A percentile compares a stretch with the other conserved stretches of the same genome.
Evolutionary conservation across 2,113 vertebrate species (phyloP).

Genomic region (Psammodynastes pulverulentus): DNA sequence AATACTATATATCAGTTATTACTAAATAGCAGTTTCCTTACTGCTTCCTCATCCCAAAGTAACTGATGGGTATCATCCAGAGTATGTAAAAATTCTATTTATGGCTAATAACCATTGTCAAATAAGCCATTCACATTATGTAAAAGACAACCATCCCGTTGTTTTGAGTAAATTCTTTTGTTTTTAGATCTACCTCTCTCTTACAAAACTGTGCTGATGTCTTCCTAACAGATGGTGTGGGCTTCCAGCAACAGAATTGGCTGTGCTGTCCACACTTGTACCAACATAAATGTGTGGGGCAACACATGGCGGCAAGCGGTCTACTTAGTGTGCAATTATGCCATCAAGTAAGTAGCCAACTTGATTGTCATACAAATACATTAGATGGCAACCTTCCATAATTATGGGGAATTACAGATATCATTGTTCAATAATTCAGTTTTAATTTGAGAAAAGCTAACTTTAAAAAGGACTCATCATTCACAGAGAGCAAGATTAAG

Average conservation of each 20-base stretch:
- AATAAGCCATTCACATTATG: neutral
- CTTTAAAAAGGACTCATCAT: neutral
- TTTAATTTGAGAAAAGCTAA: neutral
- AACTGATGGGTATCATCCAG: neutral
- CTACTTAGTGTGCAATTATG: constrained; percentile 90
- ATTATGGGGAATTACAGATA: neutral
- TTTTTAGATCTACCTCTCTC: neutral
- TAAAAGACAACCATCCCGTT: neutral
- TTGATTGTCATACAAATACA: neutral
- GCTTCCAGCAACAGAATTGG: constrained; percentile 83
- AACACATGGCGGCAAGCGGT: constrained; percentile 75
- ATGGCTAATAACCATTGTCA: neutral
- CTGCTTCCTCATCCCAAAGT: neutral
- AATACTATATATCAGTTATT: neutral
- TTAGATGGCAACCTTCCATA: neutral
- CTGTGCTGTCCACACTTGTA: constrained; percentile 80
- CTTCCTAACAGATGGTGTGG: constrained; percentile 86
- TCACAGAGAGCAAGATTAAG: neutral
- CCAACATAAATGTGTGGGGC: constrained; percentile 78
- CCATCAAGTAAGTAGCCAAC: constrained; percentile 80
- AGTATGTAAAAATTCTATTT: neutral
- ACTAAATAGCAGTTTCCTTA: neutral
- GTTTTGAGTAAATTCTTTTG: neutral
- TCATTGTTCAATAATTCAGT: neutral
- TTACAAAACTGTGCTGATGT: constrained; percentile 5